Evolutionary conservation across 2,888 invertebrate genomes (phyloP).

Genomic region (Acanthosepion pharaonis): DNA sequence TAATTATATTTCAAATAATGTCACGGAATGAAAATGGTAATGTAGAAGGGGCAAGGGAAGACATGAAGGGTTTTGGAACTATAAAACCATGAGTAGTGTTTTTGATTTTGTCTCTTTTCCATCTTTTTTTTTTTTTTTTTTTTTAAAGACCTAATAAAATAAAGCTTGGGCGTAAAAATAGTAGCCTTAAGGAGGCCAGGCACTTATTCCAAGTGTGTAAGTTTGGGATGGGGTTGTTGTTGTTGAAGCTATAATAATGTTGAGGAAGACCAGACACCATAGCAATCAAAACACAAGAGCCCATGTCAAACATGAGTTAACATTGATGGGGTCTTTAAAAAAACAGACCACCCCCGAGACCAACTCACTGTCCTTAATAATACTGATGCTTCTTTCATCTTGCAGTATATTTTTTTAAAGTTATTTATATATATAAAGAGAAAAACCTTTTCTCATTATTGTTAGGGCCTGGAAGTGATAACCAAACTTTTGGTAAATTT

Average conservation of each 20-base stretch:
- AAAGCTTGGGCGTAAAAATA: neutral
- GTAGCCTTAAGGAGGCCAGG: neutral
- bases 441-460: neutral
- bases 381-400: neutral
- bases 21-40: neutral
- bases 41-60: neutral
- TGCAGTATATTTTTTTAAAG: neutral
- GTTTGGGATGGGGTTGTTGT: neutral
- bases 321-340: constrained; percentile 1
- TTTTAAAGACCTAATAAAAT: neutral
- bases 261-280: constrained; percentile 33
- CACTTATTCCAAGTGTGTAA: neutral
- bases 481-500: too few species aligned
- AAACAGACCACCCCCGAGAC: neutral
- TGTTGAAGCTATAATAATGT: neutral
- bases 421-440: neutral
- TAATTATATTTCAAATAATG: neutral
- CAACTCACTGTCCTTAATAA: neutral
- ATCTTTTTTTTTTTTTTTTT: too few species aligned
- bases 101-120: too few species aligned
- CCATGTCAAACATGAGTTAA: constrained; percentile 21
- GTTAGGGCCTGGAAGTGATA: neutral
- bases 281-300: neutral
- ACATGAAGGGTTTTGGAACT: neutral
- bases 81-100: neutral